These are phyloP conservation scores for Pseudachorutes palmiensis DNA, from an alignment of 1,140 invertebrate genomes.

Conservation along the genomic window DNA sequence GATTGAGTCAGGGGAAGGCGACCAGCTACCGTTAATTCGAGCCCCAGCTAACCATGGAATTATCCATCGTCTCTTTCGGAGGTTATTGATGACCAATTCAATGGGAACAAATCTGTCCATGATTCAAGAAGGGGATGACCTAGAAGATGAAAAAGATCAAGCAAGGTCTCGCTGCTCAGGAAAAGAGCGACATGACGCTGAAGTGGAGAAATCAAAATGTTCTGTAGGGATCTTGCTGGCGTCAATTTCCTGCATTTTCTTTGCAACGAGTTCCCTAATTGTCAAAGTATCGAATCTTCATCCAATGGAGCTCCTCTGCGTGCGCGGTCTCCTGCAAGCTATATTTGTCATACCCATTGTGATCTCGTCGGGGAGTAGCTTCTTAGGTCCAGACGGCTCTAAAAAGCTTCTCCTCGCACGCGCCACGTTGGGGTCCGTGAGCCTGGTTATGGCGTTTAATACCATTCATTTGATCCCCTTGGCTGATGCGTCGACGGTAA, in stretches of 20 bases:
- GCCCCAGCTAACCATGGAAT: too few relatives aligned
- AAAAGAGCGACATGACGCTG: neutral
- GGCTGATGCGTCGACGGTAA: conserved; percentile 63
- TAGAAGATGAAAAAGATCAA: too few relatives aligned
- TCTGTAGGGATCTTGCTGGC: conserved; percentile 35
- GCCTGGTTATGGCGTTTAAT: conserved; percentile 33
- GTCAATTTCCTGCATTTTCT: conserved; percentile 36
- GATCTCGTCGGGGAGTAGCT: conserved; percentile 30
- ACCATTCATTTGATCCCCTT: conserved; percentile 34
- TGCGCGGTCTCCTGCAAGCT: conserved; percentile 30
- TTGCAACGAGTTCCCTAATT: conserved; percentile 37
- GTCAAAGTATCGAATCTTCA: conserved; percentile 35
- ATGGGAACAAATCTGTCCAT: too few relatives aligned
- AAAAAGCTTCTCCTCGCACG: conserved; percentile 27
- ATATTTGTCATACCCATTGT: conserved; percentile 31
- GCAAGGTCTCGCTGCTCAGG: too few relatives aligned
- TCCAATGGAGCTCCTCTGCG: conserved; percentile 35
- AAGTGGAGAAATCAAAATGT: conserved; percentile 8
- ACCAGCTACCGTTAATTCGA: too few relatives aligned
- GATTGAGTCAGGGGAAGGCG: too few relatives aligned
- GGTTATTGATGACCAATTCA: too few relatives aligned
- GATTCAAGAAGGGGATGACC: too few relatives aligned
- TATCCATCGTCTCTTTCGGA: too few relatives aligned
- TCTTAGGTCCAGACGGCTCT: conserved; percentile 24
- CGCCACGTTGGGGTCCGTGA: conserved; percentile 29